Percentiles rank a stretch among this genome's conserved stretches.
Evolutionary conservation across 2,888 invertebrate species (phyloP).

Genomic region (Himalopsyche tibetana): DNA sequence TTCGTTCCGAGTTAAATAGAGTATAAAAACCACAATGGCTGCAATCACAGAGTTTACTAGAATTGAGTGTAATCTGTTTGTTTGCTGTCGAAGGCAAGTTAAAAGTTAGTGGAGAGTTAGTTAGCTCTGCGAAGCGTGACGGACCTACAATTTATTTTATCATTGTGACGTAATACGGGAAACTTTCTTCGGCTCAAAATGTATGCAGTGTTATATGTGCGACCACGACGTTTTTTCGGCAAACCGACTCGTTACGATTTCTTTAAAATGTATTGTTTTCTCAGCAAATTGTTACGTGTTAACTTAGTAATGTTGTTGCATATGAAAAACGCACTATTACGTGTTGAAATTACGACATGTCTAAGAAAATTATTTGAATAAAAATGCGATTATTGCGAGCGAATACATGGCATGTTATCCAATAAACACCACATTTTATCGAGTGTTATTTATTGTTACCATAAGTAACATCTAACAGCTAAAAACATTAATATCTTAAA

Average conservation of each 20-base stretch:
- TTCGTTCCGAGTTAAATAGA: constrained; percentile 4
- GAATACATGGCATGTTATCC: too few relatives aligned
- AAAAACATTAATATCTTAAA: too few relatives aligned
- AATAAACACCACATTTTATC: too few relatives aligned
- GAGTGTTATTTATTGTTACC: too few relatives aligned
- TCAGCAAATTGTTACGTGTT: neutral
- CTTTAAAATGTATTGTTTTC: neutral
- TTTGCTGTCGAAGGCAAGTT: constrained; percentile 5
- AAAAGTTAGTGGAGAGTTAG: constrained; percentile 25
- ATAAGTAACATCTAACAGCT: too few relatives aligned
- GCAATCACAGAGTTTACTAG: constrained; percentile 15
- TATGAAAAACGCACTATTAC: constrained; percentile 3
- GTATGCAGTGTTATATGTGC: neutral
- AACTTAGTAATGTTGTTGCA: neutral
- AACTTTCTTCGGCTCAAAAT: constrained; percentile 14
- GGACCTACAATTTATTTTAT: constrained; percentile 20
- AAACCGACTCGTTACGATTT: neutral
- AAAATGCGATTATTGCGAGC: too few relatives aligned
- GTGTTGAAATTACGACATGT: too few relatives aligned
- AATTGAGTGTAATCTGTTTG: neutral
- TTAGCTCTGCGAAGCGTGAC: neutral
- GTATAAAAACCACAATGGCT: constrained; percentile 20
- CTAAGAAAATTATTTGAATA: too few relatives aligned
- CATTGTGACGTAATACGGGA: neutral
- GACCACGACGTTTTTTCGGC: constrained; percentile 19